Percentiles rank a stretch among this genome's conserved stretches.
Conservation (phyloP, 2,888 invertebrate genomes). For the Cloeon dipterum region DNA sequence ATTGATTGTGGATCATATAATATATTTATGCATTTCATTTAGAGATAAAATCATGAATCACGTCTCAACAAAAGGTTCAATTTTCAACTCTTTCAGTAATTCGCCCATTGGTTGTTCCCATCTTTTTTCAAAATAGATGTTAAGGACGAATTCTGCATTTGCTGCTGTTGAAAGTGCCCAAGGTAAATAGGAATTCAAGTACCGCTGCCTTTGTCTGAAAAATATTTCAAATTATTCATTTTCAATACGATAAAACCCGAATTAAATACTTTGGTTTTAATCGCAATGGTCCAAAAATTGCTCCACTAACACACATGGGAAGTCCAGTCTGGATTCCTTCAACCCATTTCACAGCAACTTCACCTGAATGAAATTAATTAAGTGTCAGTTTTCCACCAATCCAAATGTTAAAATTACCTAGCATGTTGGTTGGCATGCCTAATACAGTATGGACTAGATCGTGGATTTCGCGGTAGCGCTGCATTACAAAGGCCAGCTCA, state of each 20-base stretch:
- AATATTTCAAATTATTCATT: not conserved
- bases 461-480: conserved; percentile 90
- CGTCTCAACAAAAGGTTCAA: conserved; percentile 31
- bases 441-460: conserved; percentile 82
- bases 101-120: conserved; percentile 75
- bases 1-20: conserved; percentile 1
- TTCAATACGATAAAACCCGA: not conserved
- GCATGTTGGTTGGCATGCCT: conserved; percentile 84
- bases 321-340: conserved; percentile 87
- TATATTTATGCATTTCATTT: not conserved
- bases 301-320: conserved; percentile 90
- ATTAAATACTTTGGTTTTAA: conserved; percentile 48
- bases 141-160: conserved; percentile 55
- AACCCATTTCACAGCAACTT: conserved; percentile 93
- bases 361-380: conserved; percentile 18
- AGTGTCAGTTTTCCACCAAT: not conserved
- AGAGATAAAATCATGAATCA: conserved; percentile 4
- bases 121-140: conserved; percentile 76
- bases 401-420: conserved; percentile 22
- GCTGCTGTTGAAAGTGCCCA: conserved; percentile 67
- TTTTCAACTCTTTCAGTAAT: conserved; percentile 58
- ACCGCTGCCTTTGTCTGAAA: conserved; percentile 48
- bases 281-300: conserved; percentile 73
- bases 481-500: conserved; percentile 87
- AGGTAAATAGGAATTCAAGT: conserved; percentile 52